Conservation (phyloP, 2,113 vertebrate species). For the Sporophila hypoxantha region DNA sequence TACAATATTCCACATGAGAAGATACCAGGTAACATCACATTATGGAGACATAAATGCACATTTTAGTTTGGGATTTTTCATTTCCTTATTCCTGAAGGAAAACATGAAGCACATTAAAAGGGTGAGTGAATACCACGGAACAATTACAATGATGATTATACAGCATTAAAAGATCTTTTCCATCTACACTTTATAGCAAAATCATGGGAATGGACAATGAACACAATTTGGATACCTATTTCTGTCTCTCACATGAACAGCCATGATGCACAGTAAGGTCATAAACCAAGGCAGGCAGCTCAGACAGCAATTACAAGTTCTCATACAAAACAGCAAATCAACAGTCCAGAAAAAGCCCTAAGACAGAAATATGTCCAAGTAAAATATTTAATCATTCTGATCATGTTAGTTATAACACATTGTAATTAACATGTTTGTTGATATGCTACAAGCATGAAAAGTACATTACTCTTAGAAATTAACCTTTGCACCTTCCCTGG, state of each 20-base stretch:
- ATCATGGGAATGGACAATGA: not conserved
- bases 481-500: not conserved
- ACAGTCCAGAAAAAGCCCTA: not conserved
- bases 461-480: not conserved
- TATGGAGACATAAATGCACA: not conserved
- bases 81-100: not conserved
- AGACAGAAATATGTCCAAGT: not conserved
- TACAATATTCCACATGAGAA: not conserved
- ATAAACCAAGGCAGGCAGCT: not conserved
- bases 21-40: not conserved
- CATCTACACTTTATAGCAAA: not conserved
- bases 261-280: not conserved
- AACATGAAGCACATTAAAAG: not conserved
- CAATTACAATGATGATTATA: not conserved
- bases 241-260: not conserved
- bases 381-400: not conserved
- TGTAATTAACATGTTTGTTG: not conserved
- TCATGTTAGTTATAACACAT: not conserved
- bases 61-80: not conserved
- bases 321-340: not conserved
- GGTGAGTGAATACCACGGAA: not conserved
- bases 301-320: not conserved
- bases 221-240: not conserved
- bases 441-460: not conserved
- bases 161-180: not conserved